These are phyloP conservation scores for Esox masquinongy DNA, from an alignment of 2,797 vertebrate genomes.

Conservation along the genomic window DNA sequence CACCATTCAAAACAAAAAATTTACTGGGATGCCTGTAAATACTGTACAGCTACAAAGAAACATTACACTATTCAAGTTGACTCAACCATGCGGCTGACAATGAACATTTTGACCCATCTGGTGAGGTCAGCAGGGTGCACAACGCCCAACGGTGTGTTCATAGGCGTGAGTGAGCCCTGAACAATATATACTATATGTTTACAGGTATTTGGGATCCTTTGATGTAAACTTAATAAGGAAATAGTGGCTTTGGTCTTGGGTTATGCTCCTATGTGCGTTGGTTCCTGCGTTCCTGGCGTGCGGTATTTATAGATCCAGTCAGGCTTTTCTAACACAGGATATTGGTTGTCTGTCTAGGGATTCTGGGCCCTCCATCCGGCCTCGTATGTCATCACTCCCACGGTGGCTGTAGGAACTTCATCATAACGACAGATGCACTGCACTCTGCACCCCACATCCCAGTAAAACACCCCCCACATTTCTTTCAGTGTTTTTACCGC, in stretches of 20 bases:
- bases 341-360: constrained; percentile 67
- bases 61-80: background rate
- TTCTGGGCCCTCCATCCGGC: constrained; percentile 51
- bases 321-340: constrained; percentile 70
- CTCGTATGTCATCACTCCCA: constrained; percentile 55
- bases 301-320: constrained; percentile 42
- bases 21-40: background rate
- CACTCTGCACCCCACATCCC: background rate
- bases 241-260: constrained; percentile 48
- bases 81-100: background rate
- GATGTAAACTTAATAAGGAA: constrained; percentile 26
- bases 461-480: constrained; percentile 18
- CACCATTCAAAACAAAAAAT: background rate
- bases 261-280: constrained; percentile 30
- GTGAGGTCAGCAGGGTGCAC: background rate
- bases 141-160: background rate
- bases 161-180: background rate
- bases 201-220: constrained; percentile 41
- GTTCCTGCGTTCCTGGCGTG: constrained; percentile 35
- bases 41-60: background rate
- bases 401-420: constrained; percentile 37
- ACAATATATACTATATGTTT: constrained; percentile 47
- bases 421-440: constrained; percentile 31
- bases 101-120: background rate
- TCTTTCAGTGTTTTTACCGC: constrained; percentile 9